These are phyloP conservation scores for Sympetrum striolatum DNA, from an alignment of 2,888 invertebrate genomes.

Conservation along the genomic window DNA sequence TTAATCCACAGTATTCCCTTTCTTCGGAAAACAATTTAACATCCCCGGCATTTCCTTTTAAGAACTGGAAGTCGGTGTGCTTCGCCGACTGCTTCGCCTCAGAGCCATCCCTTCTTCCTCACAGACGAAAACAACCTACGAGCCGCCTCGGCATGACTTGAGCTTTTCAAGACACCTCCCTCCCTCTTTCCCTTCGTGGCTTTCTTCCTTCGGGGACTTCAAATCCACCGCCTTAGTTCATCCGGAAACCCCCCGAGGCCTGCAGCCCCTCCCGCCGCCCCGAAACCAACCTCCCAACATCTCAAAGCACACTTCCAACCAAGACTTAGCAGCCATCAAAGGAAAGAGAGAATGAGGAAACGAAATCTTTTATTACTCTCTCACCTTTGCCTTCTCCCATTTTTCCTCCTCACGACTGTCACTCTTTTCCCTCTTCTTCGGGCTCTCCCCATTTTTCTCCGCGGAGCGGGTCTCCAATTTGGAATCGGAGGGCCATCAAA, in stretches of 20 bases:
- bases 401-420: neutral
- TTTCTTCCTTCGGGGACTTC: neutral
- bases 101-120: neutral
- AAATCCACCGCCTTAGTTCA: constrained; percentile 32
- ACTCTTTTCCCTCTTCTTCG: neutral
- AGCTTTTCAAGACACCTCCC: neutral
- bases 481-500: neutral
- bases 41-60: neutral
- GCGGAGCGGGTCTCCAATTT: neutral
- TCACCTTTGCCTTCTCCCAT: neutral
- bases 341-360: neutral
- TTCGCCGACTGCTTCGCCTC: neutral
- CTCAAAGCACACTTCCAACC: no score
- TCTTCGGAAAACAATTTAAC: neutral
- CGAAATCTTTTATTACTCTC: neutral
- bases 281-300: neutral
- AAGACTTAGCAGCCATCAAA: neutral
- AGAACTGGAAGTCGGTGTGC: neutral
- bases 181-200: neutral
- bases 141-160: constrained; percentile 24
- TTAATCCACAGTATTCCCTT: neutral
- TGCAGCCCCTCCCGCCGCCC: neutral
- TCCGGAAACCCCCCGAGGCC: constrained; percentile 26
- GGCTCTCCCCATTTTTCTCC: neutral
- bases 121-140: constrained; percentile 26